A percentile compares a stretch with the other conserved stretches of the same genome.
phyloP scores from a whole-genome alignment of 2,113 vertebrate species.

The Malurus alboscapulatus region DNA sequence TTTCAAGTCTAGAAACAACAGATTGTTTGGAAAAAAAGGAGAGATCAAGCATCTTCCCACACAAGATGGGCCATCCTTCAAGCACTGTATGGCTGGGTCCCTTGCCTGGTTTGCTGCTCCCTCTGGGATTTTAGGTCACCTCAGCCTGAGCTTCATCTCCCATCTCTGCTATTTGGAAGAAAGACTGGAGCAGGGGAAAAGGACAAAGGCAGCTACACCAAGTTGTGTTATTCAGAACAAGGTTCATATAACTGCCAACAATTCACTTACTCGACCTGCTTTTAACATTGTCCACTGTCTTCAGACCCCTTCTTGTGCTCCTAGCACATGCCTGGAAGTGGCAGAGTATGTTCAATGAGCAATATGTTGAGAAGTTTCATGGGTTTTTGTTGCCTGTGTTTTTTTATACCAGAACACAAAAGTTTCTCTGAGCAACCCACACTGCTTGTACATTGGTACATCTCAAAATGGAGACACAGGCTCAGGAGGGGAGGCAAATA shows the following conservation, averaged over 20 bases:
- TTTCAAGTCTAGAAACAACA: neutral
- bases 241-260: neutral
- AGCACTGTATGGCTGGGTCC: accelerated
- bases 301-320: neutral
- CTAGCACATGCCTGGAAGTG: neutral
- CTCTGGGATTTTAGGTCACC: neutral
- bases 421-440: neutral
- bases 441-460: neutral
- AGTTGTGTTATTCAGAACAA: neutral
- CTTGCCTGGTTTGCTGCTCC: neutral
- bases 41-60: neutral
- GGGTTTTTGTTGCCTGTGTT: neutral
- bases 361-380: neutral
- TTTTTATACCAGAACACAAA: neutral
- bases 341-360: accelerated
- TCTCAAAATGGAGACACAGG: neutral
- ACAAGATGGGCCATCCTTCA: neutral
- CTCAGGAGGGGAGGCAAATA: neutral
- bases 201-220: neutral
- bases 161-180: neutral
- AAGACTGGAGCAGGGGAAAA: neutral
- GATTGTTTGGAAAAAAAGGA: neutral
- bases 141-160: neutral
- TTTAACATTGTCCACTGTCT: neutral
- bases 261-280: neutral